phyloP scores from a whole-genome alignment of 2,888 invertebrate genomes.

The Harpalus rufipes region DNA sequence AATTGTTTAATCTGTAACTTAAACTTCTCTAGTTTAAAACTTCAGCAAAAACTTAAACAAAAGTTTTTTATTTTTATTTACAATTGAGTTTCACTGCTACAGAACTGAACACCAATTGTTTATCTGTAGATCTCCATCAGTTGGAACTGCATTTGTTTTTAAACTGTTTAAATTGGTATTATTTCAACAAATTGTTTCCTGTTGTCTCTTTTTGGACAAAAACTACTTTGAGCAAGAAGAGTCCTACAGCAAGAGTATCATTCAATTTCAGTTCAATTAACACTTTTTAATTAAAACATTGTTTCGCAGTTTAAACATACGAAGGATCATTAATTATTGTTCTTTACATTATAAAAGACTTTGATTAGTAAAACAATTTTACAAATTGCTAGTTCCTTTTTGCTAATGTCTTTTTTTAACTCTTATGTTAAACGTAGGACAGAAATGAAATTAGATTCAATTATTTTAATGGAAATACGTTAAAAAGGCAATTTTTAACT shows the following conservation, averaged over 20 bases:
- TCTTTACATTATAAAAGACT: not conserved
- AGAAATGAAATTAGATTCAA: too few species aligned
- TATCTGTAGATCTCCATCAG: slow-evolving; percentile 5
- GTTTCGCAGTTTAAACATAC: not conserved
- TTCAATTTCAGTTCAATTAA: not conserved
- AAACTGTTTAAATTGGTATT: slow-evolving; percentile 34
- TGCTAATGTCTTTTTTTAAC: too few species aligned
- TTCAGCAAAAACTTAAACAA: slow-evolving; percentile 35
- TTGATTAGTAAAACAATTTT: not conserved
- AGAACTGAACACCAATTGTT: slow-evolving; percentile 36
- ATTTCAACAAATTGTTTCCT: slow-evolving; percentile 11
- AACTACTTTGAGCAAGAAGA: not conserved
- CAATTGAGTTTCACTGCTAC: not conserved
- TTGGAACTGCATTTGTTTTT: slow-evolving; percentile 11
- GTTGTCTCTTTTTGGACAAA: not conserved
- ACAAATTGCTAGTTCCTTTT: not conserved
- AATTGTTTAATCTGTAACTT: slow-evolving; percentile 59
- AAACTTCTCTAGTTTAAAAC: slow-evolving; percentile 41
- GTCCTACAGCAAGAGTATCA: not conserved
- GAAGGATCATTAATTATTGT: not conserved
- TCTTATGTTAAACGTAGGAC: too few species aligned
- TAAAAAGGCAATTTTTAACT: too few species aligned
- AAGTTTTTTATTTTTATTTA: slow-evolving; percentile 44
- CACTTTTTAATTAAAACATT: not conserved
- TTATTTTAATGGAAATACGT: too few species aligned